A percentile compares a stretch with the other conserved stretches of the same genome.
phyloP scores from a whole-genome alignment of 2,888 invertebrate genomes.

The Drosophila hamatofila region DNA sequence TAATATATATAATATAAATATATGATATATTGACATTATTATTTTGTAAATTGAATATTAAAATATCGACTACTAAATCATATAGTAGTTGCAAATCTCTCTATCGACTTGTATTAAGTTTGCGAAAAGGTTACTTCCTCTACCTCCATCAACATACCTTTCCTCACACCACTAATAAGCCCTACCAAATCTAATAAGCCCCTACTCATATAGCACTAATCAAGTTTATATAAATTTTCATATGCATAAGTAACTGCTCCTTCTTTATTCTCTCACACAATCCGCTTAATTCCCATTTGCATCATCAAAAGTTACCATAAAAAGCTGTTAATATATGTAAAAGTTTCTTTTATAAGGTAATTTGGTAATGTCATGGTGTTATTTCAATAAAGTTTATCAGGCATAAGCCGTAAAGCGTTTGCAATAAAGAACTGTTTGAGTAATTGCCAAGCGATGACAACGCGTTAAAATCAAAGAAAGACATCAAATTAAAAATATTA shows the following conservation, averaged over 20 bases:
- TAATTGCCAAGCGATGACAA: conserved; percentile 35
- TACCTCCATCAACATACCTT: not conserved
- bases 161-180: not conserved
- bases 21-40: too few relatives aligned
- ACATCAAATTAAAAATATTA: conserved; percentile 18
- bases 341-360: conserved; percentile 4
- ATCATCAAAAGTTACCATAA: not conserved
- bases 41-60: too few relatives aligned
- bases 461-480: conserved; percentile 22
- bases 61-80: too few relatives aligned
- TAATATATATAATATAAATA: too few relatives aligned
- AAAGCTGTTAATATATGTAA: conserved; percentile 10
- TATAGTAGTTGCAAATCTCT: not conserved
- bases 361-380: conserved; percentile 19
- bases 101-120: not conserved
- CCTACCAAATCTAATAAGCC: not conserved
- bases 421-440: conserved; percentile 30
- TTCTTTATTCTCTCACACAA: not conserved
- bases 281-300: not conserved
- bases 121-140: not conserved
- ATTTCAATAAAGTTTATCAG: conserved; percentile 29
- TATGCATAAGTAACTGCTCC: not conserved
- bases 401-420: conserved; percentile 24
- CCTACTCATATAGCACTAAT: not conserved
- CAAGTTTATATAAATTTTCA: not conserved